A percentile compares a stretch with the other conserved stretches of the same genome.
phyloP scores from a whole-genome alignment of 2,888 invertebrate species.

The Exephanes ischioxanthus region DNA sequence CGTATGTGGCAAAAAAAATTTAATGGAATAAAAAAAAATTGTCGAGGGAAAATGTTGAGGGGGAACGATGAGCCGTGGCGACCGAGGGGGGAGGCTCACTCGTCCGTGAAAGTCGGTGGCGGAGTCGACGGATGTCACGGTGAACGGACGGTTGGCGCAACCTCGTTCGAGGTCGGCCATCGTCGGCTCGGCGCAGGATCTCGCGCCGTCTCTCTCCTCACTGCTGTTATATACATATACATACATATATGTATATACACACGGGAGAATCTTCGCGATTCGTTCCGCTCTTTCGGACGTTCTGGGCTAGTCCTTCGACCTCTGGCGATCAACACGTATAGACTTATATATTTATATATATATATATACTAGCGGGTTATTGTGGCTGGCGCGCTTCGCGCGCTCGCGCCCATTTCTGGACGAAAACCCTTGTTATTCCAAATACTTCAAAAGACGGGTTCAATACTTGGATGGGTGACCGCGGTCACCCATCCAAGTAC shows the following conservation, averaged over 20 bases:
- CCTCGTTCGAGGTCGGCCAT: slow-evolving; percentile 76
- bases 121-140: slow-evolving; percentile 75
- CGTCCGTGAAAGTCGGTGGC: slow-evolving; percentile 63
- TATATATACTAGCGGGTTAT: too few relatives aligned
- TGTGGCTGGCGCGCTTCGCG: too few relatives aligned
- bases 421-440: too few relatives aligned
- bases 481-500: too few relatives aligned
- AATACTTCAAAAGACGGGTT: too few relatives aligned
- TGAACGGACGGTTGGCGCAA: slow-evolving; percentile 76
- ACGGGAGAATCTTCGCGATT: slow-evolving; percentile 9
- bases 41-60: not conserved
- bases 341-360: too few relatives aligned
- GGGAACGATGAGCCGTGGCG: slow-evolving; percentile 18
- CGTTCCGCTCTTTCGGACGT: slow-evolving; percentile 43
- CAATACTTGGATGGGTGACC: too few relatives aligned
- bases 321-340: not conserved
- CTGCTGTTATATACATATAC: slow-evolving; percentile 1
- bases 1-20: not conserved
- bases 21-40: slow-evolving; percentile 29
- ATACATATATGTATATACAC: not conserved
- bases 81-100: slow-evolving; percentile 15
- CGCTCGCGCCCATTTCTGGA: too few relatives aligned
- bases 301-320: slow-evolving; percentile 33
- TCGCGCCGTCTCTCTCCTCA: slow-evolving; percentile 12
- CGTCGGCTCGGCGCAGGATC: slow-evolving; percentile 10